phyloP scores from a whole-genome alignment of 2,888 invertebrate genomes.

The Lepidonotus clava region DNA sequence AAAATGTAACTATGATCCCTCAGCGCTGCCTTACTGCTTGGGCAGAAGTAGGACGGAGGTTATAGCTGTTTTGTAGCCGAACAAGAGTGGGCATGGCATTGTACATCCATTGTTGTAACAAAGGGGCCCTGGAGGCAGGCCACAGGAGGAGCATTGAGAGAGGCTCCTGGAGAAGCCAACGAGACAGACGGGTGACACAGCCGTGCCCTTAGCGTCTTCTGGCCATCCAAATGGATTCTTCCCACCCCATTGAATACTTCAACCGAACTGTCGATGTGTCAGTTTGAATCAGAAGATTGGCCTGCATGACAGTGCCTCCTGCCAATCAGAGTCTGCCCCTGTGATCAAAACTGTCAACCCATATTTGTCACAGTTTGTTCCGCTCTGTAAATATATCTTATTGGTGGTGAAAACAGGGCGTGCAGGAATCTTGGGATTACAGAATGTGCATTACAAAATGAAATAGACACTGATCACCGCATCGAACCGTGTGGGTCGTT shows the following conservation, averaged over 20 bases:
- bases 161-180: constrained; percentile 2
- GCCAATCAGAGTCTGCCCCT: constrained; percentile 2
- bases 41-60: background rate
- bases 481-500: too few species aligned
- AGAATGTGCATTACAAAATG: too few species aligned
- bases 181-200: background rate
- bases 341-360: background rate
- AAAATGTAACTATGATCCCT: too few species aligned
- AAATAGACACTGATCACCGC: too few species aligned
- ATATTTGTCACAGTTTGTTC: constrained; percentile 13
- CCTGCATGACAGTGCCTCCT: background rate
- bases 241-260: background rate
- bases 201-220: background rate
- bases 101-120: constrained; percentile 20
- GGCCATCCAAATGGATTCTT: background rate
- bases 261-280: background rate
- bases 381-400: too few species aligned
- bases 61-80: background rate
- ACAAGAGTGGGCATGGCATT: background rate
- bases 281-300: background rate
- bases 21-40: background rate
- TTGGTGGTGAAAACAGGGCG: too few species aligned
- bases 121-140: background rate
- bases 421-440: too few species aligned
- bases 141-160: background rate